Percentiles rank a stretch among this genome's conserved stretches.
phyloP scores from a whole-genome alignment of 2,888 invertebrate genomes.

The Cepaea hortensis region DNA sequence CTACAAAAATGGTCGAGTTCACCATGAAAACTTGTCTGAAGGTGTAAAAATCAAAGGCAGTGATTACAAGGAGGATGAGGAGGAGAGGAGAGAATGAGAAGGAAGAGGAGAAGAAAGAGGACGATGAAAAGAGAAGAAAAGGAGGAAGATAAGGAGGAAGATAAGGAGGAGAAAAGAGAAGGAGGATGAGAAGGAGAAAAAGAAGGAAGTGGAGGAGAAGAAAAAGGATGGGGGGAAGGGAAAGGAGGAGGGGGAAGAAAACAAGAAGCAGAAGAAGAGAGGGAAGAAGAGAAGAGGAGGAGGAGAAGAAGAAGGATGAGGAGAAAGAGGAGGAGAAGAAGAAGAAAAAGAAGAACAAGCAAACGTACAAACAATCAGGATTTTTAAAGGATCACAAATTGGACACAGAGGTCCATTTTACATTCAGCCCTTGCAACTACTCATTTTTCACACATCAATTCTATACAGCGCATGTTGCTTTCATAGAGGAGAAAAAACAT shows the following conservation, averaged over 20 bases:
- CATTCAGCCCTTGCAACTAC: too few species aligned
- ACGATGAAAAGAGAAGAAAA: not conserved
- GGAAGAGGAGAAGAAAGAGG: not conserved
- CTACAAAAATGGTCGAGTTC: too few species aligned
- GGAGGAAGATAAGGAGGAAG: too few species aligned
- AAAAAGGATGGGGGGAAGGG: not conserved
- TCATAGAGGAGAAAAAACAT: not conserved
- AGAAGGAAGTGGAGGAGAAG: not conserved
- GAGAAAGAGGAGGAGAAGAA: not conserved
- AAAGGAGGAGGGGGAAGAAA: not conserved
- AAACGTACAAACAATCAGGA: too few species aligned
- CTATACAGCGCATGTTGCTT: not conserved
- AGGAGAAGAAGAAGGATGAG: not conserved
- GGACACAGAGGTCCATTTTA: too few species aligned
- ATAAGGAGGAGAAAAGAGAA: not conserved
- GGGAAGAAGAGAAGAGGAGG: not conserved
- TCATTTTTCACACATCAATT: too few species aligned
- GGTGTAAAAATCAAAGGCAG: too few species aligned
- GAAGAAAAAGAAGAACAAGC: not conserved
- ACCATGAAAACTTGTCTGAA: too few species aligned
- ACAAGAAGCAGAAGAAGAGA: too few species aligned
- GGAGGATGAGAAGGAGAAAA: not conserved
- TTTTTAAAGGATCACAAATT: too few species aligned
- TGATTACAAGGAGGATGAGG: not conserved
- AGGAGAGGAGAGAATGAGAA: not conserved